Evolutionary conservation across 2,797 vertebrate genomes (phyloP).

Genomic region (Brotula barbata): DNA sequence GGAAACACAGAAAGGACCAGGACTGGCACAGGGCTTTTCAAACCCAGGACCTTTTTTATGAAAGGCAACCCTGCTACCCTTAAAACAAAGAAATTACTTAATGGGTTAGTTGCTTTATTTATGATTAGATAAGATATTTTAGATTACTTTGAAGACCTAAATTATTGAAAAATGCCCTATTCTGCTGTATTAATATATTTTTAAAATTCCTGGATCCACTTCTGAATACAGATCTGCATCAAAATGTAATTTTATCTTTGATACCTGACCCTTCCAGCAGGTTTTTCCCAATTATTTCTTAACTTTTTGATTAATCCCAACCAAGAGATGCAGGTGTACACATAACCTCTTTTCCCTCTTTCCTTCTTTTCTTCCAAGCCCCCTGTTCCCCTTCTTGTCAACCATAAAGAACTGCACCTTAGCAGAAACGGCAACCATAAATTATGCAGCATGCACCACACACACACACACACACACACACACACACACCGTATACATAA

Average conservation of each 20-base stretch:
- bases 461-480: constrained; percentile 17
- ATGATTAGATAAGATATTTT: too few species aligned
- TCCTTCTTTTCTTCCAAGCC: constrained; percentile 31
- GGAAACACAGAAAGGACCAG: neutral
- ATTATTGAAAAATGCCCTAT: too few species aligned
- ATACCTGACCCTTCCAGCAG: too few species aligned
- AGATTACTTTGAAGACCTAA: too few species aligned
- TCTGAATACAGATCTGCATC: too few species aligned
- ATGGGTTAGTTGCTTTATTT: too few species aligned
- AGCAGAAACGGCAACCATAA: constrained; percentile 62
- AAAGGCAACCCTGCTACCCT: too few species aligned
- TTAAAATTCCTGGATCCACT: too few species aligned
- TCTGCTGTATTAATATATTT: too few species aligned
- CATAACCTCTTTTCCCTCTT: constrained; percentile 7
- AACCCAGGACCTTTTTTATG: neutral
- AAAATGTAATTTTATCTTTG: too few species aligned
- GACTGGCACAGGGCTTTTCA: neutral
- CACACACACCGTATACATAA: constrained; percentile 16
- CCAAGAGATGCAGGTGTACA: neutral
- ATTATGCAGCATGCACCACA: constrained; percentile 67
- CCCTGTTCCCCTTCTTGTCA: constrained; percentile 54
- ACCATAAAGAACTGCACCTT: constrained; percentile 57
- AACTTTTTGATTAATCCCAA: neutral
- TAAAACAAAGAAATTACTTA: too few species aligned
- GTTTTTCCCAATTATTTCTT: too few species aligned